These are phyloP conservation scores for Archaeoteleia sp. DNA, from an alignment of 2,888 invertebrate genomes.

Conservation along the genomic window DNA sequence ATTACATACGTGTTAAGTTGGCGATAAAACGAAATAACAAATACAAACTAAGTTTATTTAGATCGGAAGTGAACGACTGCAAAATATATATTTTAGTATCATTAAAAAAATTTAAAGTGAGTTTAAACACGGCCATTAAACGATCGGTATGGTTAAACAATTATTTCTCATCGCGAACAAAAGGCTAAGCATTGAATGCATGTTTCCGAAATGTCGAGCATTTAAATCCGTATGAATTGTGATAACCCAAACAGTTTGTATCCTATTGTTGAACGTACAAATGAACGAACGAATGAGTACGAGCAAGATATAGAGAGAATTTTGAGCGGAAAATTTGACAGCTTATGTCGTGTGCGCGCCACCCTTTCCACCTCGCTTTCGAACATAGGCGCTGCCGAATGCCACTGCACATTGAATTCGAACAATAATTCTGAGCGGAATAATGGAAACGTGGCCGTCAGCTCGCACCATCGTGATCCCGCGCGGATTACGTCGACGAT, in stretches of 20 bases:
- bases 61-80: too few relatives aligned
- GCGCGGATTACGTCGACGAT: slow-evolving; percentile 62
- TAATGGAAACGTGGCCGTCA: slow-evolving; percentile 55
- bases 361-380: slow-evolving; percentile 53
- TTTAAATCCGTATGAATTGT: slow-evolving; percentile 40
- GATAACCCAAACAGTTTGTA: slow-evolving; percentile 26
- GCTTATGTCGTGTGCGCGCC: slow-evolving; percentile 62
- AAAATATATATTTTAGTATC: too few relatives aligned
- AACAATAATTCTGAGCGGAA: slow-evolving; percentile 65
- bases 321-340: slow-evolving; percentile 66
- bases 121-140: too few relatives aligned
- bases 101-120: too few relatives aligned
- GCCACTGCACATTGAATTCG: slow-evolving; percentile 67
- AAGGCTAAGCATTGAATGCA: slow-evolving; percentile 32
- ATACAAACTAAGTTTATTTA: too few relatives aligned
- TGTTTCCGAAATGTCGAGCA: slow-evolving; percentile 47
- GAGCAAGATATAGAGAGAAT: slow-evolving; percentile 57
- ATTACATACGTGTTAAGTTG: too few relatives aligned
- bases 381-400: slow-evolving; percentile 63
- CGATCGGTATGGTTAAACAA: too few relatives aligned
- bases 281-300: slow-evolving; percentile 13
- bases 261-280: slow-evolving; percentile 25
- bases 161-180: too few relatives aligned
- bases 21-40: too few relatives aligned
- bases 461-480: slow-evolving; percentile 48